Evolutionary conservation across 1,140 invertebrate species (phyloP).

Genomic region (Cydia amplana): DNA sequence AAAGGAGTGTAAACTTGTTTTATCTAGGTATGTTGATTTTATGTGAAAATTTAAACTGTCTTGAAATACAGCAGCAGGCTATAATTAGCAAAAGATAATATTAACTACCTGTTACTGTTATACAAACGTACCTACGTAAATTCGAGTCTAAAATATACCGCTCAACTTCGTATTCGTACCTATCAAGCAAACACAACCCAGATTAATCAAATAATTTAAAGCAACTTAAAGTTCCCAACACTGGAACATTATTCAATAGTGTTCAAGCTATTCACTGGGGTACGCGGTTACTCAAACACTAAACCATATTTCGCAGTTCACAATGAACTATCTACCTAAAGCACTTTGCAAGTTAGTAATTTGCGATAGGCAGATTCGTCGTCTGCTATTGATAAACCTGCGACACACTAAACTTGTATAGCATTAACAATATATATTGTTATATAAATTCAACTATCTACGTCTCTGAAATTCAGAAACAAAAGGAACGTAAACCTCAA

Average conservation of each 20-base stretch:
- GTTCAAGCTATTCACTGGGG: slow-evolving; percentile 11
- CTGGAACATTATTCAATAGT: slow-evolving; percentile 20
- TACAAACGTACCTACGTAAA: not conserved
- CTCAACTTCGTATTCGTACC: not conserved
- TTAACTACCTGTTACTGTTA: not conserved
- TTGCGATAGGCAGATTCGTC: not conserved
- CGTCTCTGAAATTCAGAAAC: not conserved
- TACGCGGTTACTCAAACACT: slow-evolving; percentile 12
- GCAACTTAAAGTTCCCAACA: slow-evolving; percentile 2
- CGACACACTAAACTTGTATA: not conserved
- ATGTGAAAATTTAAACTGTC: no score
- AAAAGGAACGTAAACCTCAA: slow-evolving; percentile 6
- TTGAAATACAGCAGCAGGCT: not conserved
- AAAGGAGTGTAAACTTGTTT: no score
- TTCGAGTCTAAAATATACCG: not conserved
- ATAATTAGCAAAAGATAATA: not conserved
- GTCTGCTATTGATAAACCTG: not conserved
- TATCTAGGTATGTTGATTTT: no score
- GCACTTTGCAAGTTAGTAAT: not conserved
- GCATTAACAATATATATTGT: not conserved
- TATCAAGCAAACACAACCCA: not conserved
- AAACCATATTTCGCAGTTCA: slow-evolving; percentile 2
- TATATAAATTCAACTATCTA: not conserved
- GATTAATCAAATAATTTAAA: slow-evolving; percentile 13
- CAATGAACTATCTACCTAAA: not conserved